Percentiles rank a stretch among this genome's conserved stretches.
phyloP scores from a whole-genome alignment of 1,140 invertebrate genomes.

The Polypedilum pembai region DNA sequence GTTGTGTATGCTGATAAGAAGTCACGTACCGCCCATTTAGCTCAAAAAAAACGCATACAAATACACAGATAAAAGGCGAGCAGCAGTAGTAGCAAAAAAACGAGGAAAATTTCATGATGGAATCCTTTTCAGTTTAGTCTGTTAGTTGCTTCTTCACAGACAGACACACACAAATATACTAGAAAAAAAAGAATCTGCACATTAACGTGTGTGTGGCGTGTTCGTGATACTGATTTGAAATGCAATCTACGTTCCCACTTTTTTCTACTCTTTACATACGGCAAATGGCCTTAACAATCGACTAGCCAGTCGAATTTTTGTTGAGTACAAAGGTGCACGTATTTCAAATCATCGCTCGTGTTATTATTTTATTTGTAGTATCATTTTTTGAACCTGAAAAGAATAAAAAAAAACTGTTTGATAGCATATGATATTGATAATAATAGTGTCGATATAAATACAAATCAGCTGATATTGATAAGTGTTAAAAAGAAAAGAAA shows the following conservation, averaged over 20 bases:
- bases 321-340: constrained; percentile 7
- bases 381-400: background rate
- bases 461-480: background rate
- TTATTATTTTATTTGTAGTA: constrained; percentile 5
- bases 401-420: background rate
- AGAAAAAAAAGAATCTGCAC: background rate
- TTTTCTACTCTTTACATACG: background rate
- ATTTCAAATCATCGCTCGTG: constrained; percentile 17
- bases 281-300: background rate
- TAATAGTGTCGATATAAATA: background rate
- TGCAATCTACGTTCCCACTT: constrained; percentile 26
- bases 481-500: background rate
- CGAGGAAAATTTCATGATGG: background rate
- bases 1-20: constrained; percentile 18
- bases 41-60: background rate
- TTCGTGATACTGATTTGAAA: constrained; percentile 25
- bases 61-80: background rate
- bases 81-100: background rate
- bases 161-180: background rate
- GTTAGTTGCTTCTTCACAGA: background rate
- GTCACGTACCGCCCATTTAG: constrained; percentile 26
- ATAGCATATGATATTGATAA: background rate
- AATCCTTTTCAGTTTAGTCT: background rate
- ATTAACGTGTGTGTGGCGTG: background rate
- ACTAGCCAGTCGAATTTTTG: constrained; percentile 22